Conservation (phyloP, 2,797 vertebrate species). For the Sebastes matsubarae region DNA sequence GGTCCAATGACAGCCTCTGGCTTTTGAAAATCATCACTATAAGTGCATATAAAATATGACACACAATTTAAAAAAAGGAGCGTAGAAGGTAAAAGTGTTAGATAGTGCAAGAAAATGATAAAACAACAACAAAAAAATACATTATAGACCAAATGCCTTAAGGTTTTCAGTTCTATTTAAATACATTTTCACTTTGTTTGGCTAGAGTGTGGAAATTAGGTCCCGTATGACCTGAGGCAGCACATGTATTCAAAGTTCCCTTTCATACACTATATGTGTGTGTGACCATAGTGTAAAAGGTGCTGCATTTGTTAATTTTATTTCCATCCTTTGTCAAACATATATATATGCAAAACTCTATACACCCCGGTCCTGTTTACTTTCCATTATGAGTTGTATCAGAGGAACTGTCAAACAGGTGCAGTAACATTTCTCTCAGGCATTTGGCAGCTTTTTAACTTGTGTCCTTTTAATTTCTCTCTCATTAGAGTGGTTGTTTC, state of each 20-base stretch:
- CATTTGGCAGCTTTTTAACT: slow-evolving; percentile 17
- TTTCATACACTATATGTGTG: neutral
- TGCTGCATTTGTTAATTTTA: neutral
- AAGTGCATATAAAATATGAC: neutral
- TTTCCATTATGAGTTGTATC: neutral
- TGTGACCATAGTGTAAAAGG: neutral
- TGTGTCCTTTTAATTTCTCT: neutral
- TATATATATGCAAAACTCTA: neutral
- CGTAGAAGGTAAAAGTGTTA: neutral
- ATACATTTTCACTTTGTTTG: neutral
- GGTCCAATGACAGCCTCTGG: neutral
- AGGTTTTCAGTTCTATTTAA: neutral
- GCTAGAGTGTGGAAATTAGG: neutral
- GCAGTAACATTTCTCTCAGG: slow-evolving; percentile 10
- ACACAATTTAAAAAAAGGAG: neutral
- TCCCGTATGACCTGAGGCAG: neutral
- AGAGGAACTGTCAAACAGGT: slow-evolving; percentile 1
- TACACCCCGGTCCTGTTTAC: neutral
- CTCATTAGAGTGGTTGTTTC: slow-evolving; percentile 7
- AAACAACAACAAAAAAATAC: neutral
- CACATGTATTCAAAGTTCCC: neutral
- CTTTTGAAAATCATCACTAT: neutral
- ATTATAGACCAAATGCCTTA: neutral
- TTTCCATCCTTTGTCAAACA: neutral
- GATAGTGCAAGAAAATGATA: neutral